Evolutionary conservation across 2,113 vertebrate species (phyloP).

Genomic region (Serinus canaria): DNA sequence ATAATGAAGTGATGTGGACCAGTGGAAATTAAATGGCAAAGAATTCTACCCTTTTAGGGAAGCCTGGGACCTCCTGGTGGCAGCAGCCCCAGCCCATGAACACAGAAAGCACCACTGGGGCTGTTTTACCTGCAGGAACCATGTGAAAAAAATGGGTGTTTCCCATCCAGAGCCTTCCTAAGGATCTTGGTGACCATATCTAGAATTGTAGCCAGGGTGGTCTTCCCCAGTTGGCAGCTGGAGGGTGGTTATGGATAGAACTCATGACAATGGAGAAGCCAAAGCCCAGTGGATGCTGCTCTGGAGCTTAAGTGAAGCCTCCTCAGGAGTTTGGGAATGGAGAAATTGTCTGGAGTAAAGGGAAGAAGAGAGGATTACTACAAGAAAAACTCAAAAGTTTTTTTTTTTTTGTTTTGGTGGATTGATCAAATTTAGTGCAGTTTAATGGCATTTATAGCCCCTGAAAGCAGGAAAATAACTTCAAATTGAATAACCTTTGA

Average conservation of each 20-base stretch:
- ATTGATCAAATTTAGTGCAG: background rate
- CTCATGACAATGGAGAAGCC: rapidly evolving
- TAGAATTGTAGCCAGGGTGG: background rate
- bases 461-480: background rate
- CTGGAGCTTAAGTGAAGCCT: background rate
- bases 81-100: background rate
- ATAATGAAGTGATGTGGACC: background rate
- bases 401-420: background rate
- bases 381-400: background rate
- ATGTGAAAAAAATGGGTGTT: background rate
- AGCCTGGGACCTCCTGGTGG: background rate
- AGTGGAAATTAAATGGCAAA: background rate
- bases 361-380: background rate
- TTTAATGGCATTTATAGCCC: background rate
- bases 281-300: background rate
- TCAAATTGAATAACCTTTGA: slow-evolving; percentile 14
- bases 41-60: background rate
- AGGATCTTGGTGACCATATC: background rate
- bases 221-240: background rate
- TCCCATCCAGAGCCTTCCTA: background rate
- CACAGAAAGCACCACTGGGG: background rate
- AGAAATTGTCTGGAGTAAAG: background rate
- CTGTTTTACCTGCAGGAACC: background rate
- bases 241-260: background rate
- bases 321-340: background rate